Evolutionary conservation across 2,888 invertebrate species (phyloP).

Genomic region (Slavum lentiscoides): DNA sequence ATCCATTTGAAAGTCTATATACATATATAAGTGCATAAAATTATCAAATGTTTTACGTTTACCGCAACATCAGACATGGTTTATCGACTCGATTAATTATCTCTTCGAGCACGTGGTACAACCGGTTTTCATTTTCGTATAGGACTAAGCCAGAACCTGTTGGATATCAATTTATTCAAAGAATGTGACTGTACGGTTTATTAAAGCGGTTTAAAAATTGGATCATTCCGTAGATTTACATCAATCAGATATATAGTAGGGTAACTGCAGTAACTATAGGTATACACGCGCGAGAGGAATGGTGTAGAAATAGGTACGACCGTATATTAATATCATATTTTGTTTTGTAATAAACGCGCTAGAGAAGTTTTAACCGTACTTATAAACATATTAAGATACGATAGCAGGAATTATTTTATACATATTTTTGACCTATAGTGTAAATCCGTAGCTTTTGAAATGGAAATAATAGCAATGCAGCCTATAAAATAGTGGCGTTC

Average conservation of each 20-base stretch:
- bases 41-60: slow-evolving; percentile 27
- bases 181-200: slow-evolving; percentile 25
- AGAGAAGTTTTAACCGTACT: neutral
- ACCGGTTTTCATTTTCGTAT: slow-evolving; percentile 46
- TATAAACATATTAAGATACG: neutral
- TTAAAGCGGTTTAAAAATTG: slow-evolving; percentile 25
- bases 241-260: slow-evolving; percentile 7
- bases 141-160: slow-evolving; percentile 28
- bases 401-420: slow-evolving; percentile 16
- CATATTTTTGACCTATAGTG: slow-evolving; percentile 9
- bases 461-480: neutral
- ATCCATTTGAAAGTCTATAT: slow-evolving; percentile 22
- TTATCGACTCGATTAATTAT: slow-evolving; percentile 37
- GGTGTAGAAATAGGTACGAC: neutral
- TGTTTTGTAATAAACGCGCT: neutral
- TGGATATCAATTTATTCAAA: slow-evolving; percentile 37
- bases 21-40: neutral
- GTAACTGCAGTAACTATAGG: too few relatives aligned
- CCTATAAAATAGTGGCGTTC: neutral
- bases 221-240: slow-evolving; percentile 32
- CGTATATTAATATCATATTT: neutral
- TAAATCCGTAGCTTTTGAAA: slow-evolving; percentile 5
- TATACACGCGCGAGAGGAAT: neutral
- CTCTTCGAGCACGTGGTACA: slow-evolving; percentile 11
- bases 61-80: neutral